These are phyloP conservation scores for Varanus salvator DNA, from an alignment of 2,113 vertebrate species.

Conservation along the genomic window DNA sequence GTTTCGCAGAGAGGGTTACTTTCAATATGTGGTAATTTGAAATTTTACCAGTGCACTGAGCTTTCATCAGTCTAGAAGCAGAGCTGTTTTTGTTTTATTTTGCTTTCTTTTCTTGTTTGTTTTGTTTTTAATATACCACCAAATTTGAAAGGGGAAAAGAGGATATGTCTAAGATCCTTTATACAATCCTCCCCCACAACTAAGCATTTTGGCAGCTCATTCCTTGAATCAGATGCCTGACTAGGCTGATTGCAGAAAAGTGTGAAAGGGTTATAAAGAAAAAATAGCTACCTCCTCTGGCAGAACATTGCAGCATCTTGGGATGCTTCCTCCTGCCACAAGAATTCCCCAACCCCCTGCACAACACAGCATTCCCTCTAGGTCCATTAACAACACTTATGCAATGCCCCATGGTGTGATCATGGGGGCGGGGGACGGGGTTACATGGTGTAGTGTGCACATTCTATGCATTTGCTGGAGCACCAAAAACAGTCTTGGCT, in stretches of 20 bases:
- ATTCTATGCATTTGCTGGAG: neutral
- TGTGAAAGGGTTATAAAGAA: no score
- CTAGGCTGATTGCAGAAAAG: neutral
- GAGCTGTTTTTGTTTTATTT: neutral
- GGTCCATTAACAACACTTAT: neutral
- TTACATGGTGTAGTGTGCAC: neutral
- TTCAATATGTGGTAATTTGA: neutral
- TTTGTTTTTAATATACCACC: neutral
- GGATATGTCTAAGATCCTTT: neutral
- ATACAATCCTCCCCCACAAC: neutral
- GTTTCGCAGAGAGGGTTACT: neutral
- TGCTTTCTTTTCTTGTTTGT: neutral
- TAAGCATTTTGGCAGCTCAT: neutral
- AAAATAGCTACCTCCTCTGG: neutral
- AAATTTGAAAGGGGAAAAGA: neutral
- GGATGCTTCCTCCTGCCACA: neutral
- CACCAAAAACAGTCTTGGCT: neutral
- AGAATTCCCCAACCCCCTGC: neutral
- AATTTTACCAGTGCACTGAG: slow-evolving; percentile 11
- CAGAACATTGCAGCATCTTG: neutral
- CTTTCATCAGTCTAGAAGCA: neutral
- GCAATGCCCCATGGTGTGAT: neutral
- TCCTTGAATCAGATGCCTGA: neutral
- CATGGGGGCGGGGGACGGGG: neutral
- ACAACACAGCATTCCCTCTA: neutral